Evolutionary conservation across 64 coral and sea anemone species (phyloP), one percentile per base, ranked within the genome.

Genomic region (Montipora sp.): DNA sequence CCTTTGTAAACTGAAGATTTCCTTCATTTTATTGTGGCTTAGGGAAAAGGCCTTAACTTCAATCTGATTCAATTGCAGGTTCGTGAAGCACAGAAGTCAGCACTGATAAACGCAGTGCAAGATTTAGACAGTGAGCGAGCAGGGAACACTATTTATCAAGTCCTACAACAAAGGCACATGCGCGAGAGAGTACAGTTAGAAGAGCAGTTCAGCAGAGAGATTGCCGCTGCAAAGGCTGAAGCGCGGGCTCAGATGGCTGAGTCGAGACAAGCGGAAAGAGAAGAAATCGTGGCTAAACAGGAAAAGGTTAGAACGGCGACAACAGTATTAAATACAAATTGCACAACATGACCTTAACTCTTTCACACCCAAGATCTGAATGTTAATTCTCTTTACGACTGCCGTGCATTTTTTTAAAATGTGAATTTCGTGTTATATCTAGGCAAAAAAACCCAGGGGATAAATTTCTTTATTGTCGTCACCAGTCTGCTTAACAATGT

Each of bases 81-180:
- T 23, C 91, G 89, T 3, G 77, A 99, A 10, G 95, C 92, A 13
- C 98, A 96, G 59, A 96, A 94, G 79, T 81, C 77, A 73, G 94
- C 91, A 0, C 59, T 99, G 43, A 78, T 87, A 5, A 85, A 99
- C 27, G 94, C 95, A 27, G 91, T 99, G 24, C 95, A 96, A 55
- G 77, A 72, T 22, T 94, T 99, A 85, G 98, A 99, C 43, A 92
- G 88, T 68, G 93, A 94, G 47, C 69, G 79, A 47, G 98, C 98
- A 51, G 98, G 95, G 36, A 96, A 96, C 85, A 96, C 94, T 3
- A 94, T 99, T 84, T 99, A 87, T 84, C 94, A 91, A 48, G 98
- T 99, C 12, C 46, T 99, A 12, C 94, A 99, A 50, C 98, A 99
- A 53, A 79, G 95, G 9, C 98, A 99, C 86, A 96, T 95, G 58